Base-by-base conservation (phyloP, 2,797 vertebrate species). In the Epinephelus coioides region DNA sequence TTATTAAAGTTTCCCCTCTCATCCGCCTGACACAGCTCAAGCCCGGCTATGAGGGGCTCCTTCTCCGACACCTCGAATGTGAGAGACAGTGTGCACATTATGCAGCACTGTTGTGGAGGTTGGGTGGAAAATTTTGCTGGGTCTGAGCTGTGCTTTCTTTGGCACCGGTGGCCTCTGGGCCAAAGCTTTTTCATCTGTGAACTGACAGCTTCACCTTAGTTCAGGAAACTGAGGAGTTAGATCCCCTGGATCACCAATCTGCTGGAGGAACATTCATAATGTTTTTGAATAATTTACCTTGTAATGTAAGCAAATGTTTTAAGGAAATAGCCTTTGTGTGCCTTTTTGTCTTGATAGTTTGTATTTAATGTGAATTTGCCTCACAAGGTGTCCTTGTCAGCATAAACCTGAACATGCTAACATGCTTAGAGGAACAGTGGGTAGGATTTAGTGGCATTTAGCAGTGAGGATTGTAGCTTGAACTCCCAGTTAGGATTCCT, bases 141-240 rank as follows among this genome's bases (percentile, higher is more conserved):
- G 86, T 91, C 88, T 85, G 88, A 90, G 84, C 86, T 60, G 83
- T 95, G 94, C 93, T 94, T 95, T 92, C 89, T 94, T 95, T 96
- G 95, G 95, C 95, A 91, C 77, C 15, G n/a, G 34, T 68, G 82
- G 86, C 88, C 88, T 86, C 85, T 57, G 47, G 84, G 83, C 90
- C 92, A 86, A 88, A 83, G 87, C 86, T 81, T 91, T 91, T 95
- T 95, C 84, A 93, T 95, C 90, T 94, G 83, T 83, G 81, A 86
- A 83, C 88, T 90, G 92, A 94, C 91, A 92, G 88, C 78, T 94
- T 95, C 89, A 93, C 90, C 89, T 93, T 81, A 84, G 85, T 90
- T 80, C 78, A 84, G 88, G 91, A 93, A 92, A 90, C 64, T 14
- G 78, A 88, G 84, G 82, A 87, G 77, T 82, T 55, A 44, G 59